Percentiles rank a stretch among this genome's conserved stretches.
These are phyloP conservation scores for Chamaetylas fuelleborni DNA, from an alignment of 2,113 vertebrate genomes.

Conservation along the genomic window DNA sequence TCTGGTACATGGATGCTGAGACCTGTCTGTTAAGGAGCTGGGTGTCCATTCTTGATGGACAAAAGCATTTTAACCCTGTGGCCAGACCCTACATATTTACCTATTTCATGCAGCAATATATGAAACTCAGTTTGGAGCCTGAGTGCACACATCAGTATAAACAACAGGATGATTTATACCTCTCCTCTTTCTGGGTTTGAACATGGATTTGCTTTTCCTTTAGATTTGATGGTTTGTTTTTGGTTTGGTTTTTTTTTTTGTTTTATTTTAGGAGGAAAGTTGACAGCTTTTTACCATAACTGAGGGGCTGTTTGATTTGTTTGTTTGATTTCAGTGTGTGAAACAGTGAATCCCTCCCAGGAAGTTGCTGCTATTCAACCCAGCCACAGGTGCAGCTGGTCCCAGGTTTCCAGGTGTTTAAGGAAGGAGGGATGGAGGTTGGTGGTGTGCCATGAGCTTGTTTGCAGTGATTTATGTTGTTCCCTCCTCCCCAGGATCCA, in stretches of 20 bases:
- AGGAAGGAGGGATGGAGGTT: background rate
- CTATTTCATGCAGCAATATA: background rate
- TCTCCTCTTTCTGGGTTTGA: background rate
- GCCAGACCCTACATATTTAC: background rate
- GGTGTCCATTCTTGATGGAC: background rate
- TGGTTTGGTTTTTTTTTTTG: no score
- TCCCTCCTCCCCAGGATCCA: background rate
- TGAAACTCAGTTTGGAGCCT: background rate
- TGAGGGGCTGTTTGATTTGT: background rate
- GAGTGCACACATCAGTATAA: rapidly evolving
- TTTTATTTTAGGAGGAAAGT: background rate
- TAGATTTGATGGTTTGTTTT: background rate
- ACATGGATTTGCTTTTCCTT: background rate
- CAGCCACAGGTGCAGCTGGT: background rate
- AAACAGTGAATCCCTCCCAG: background rate
- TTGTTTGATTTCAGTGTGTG: background rate
- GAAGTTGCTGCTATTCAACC: background rate
- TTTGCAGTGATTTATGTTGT: background rate
- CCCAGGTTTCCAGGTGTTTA: background rate
- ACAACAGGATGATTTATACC: background rate
- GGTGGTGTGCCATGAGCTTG: background rate
- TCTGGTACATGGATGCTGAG: background rate
- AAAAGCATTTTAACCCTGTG: background rate
- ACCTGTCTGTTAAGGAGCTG: background rate
- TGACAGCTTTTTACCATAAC: background rate